Evolutionary conservation across 2,113 vertebrate species (phyloP), one percentile per base, ranked within the genome.

Genomic region (Xenopus tropicalis): DNA sequence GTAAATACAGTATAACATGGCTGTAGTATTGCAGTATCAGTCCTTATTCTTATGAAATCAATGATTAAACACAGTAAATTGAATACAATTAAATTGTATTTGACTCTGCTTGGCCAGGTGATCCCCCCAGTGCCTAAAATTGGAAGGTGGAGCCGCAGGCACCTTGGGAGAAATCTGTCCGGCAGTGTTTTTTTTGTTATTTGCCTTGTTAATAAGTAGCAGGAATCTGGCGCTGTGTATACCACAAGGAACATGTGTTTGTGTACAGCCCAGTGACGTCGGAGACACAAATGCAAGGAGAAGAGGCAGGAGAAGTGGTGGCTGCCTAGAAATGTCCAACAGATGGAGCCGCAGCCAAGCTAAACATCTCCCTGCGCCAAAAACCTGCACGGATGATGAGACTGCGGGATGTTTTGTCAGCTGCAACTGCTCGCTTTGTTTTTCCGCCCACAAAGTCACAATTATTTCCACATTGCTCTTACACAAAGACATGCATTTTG

Each of bases 331-430:
- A 48, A 9, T 23, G 61, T 52, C 72, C 72, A 68, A 68, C 19
- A 74, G 65, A 74, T 74, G 72, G 72, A 68, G 72, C 64, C 54
- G 43, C 61, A 23, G 46, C 19, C 72, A 67, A 61, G 12, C 57
- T 23, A 71, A 63, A 71, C 11, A 12, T 42, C 23, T 29, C 13
- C 24, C 13, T 21, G 44, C 14, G 21, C 69, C 20, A 59, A 59
- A 22, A 59, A 59, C 20, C 8, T 59, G 12, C 5, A 22, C 3
- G 4, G 54, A 21, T 24, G 13, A 21, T 24, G 13, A 21, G 57
- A 17, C 57, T 23, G 11, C 11, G 21, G 57, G 20, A 2, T 59
- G 22, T 24, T 23, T 59, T 24, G 21, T 23, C 21, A 59, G 19
- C 54, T 57, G 54, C 14, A 57, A 57, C 11, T 57, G 46, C 46